These are phyloP conservation scores for Chymomyza procnemis DNA, from an alignment of 2,888 invertebrate genomes.

Conservation along the genomic window DNA sequence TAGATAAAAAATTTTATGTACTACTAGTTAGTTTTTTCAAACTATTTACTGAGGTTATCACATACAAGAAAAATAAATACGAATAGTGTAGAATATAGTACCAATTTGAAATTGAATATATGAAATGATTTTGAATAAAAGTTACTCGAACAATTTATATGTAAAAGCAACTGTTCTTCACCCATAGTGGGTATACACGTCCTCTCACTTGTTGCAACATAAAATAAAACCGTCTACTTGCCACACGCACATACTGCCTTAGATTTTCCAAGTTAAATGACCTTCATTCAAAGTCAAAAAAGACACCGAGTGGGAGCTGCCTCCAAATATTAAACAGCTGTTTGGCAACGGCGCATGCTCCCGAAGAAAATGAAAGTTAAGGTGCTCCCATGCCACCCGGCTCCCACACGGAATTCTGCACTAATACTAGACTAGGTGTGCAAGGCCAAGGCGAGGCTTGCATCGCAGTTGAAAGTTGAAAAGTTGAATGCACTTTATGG, in stretches of 20 bases:
- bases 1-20: too few species aligned
- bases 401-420: not conserved
- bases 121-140: too few species aligned
- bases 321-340: constrained; percentile 52
- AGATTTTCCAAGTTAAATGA: constrained; percentile 35
- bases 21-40: too few species aligned
- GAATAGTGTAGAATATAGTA: too few species aligned
- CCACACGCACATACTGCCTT: not conserved
- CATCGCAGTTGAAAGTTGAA: constrained; percentile 1
- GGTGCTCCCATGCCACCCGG: constrained; percentile 19
- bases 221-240: not conserved
- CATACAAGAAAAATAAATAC: too few species aligned
- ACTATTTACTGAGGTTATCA: too few species aligned
- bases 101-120: too few species aligned
- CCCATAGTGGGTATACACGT: not conserved
- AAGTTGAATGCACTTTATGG: constrained; percentile 64
- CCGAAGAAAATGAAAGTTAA: constrained; percentile 57
- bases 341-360: constrained; percentile 58
- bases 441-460: constrained; percentile 62
- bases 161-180: not conserved
- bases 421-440: constrained; percentile 16
- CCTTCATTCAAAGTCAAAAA: constrained; percentile 66
- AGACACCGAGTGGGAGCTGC: constrained; percentile 21
- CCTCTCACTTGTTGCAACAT: not conserved
- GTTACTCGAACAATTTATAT: not conserved